Evolutionary conservation across 2,888 invertebrate genomes (phyloP).

Genomic region (Linhomoeus sp.): DNA sequence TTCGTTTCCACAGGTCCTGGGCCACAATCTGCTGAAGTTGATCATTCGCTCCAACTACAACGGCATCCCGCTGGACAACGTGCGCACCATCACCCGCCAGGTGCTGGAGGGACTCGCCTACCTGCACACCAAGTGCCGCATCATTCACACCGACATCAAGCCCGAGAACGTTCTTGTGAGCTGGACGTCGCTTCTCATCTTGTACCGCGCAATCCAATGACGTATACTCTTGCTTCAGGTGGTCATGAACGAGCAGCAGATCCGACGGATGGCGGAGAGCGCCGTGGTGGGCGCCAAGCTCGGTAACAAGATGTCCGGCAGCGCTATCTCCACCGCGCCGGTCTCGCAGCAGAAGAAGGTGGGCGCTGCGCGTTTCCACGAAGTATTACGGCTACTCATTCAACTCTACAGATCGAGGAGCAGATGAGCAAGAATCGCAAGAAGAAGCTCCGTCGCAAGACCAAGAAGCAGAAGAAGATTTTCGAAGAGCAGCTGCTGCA

Average conservation of each 20-base stretch:
- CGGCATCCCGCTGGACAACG: constrained; percentile 86
- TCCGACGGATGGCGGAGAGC: constrained; percentile 73
- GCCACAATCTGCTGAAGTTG: constrained; percentile 87
- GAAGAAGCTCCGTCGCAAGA: constrained; percentile 88
- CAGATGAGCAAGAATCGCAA: constrained; percentile 56
- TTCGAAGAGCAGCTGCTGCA: constrained; percentile 83
- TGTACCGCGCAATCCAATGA: no score
- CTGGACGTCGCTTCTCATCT: no score
- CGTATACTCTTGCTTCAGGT: neutral
- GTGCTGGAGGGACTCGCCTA: constrained; percentile 55
- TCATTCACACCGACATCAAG: constrained; percentile 44
- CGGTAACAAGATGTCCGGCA: constrained; percentile 73
- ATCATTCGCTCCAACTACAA: constrained; percentile 95
- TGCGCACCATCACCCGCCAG: constrained; percentile 82
- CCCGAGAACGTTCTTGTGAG: constrained; percentile 34
- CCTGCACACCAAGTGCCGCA: constrained; percentile 88
- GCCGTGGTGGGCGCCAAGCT: constrained; percentile 81
- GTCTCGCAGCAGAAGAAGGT: constrained; percentile 11
- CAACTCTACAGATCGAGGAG: no score
- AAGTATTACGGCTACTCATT: no score
- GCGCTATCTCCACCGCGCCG: constrained; percentile 36
- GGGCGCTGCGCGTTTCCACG: no score
- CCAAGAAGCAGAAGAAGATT: constrained; percentile 71
- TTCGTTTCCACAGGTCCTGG: constrained; percentile 96
- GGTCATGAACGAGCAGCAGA: constrained; percentile 35